These are phyloP conservation scores for Hipparchia semele DNA, from an alignment of 2,888 invertebrate genomes.

Conservation along the genomic window DNA sequence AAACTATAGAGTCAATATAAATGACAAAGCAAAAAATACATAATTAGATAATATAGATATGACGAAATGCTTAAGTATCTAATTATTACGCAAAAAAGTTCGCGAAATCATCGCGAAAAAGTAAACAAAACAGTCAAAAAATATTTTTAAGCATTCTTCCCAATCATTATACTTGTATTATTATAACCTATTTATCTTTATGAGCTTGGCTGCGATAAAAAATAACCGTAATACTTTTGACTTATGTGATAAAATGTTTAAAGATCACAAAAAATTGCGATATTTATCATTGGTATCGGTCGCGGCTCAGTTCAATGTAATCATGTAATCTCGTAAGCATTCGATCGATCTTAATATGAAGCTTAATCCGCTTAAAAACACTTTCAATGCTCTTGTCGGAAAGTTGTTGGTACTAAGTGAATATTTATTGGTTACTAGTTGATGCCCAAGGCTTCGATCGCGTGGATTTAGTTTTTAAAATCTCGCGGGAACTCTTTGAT, in stretches of 20 bases:
- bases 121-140: too few relatives aligned
- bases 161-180: slow-evolving; percentile 10
- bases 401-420: neutral
- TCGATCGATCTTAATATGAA: neutral
- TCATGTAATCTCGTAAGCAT: neutral
- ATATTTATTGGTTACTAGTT: neutral
- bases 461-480: too few relatives aligned
- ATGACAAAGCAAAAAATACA: too few relatives aligned
- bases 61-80: too few relatives aligned
- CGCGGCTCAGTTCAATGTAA: neutral
- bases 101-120: too few relatives aligned
- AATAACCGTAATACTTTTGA: neutral
- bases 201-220: slow-evolving; percentile 12
- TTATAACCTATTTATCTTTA: slow-evolving; percentile 6
- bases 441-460: too few relatives aligned
- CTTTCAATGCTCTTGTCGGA: neutral
- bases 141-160: neutral
- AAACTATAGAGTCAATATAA: too few relatives aligned
- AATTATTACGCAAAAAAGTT: too few relatives aligned
- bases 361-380: neutral
- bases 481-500: too few relatives aligned
- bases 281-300: neutral
- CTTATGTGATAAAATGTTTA: slow-evolving; percentile 1
- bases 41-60: too few relatives aligned
- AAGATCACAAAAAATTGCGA: neutral